phyloP scores from a whole-genome alignment of 1,140 invertebrate species.

The Streblospio benedicti region DNA sequence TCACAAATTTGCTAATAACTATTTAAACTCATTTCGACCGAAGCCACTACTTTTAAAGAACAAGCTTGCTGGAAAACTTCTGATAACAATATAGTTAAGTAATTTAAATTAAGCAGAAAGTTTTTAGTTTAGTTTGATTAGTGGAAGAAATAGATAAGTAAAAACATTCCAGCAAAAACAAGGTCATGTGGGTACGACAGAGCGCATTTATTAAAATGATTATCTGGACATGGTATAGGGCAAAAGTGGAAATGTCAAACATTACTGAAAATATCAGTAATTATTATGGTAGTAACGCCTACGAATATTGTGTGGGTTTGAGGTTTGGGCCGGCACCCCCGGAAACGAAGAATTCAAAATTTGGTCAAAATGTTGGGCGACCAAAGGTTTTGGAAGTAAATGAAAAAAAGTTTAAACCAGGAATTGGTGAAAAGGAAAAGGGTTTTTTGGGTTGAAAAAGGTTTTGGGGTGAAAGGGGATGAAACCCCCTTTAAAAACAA shows the following conservation, averaged over 20 bases:
- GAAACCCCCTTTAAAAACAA: no score
- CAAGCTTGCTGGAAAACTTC: slow-evolving; percentile 94
- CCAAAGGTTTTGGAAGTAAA: no score
- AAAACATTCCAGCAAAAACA: slow-evolving; percentile 77
- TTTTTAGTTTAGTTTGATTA: slow-evolving; percentile 89
- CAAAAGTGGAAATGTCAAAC: slow-evolving; percentile 96
- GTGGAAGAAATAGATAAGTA: slow-evolving; percentile 99
- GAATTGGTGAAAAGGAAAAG: no score
- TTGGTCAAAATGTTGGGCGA: no score
- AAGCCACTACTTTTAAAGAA: slow-evolving; percentile 90
- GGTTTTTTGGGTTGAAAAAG: no score
- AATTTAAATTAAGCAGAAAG: slow-evolving; percentile 78
- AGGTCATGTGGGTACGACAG: slow-evolving; percentile 76
- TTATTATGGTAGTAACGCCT: slow-evolving; percentile 96
- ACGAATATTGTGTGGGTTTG: slow-evolving; percentile 96
- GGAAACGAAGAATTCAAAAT: slow-evolving; percentile 72
- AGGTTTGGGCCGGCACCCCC: slow-evolving; percentile 82
- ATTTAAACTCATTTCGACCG: slow-evolving; percentile 86
- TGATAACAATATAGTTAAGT: slow-evolving; percentile 91
- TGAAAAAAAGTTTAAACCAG: no score
- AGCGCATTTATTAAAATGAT: slow-evolving; percentile 92
- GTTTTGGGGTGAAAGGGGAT: no score
- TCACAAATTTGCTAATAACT: slow-evolving; percentile 89
- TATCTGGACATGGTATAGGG: slow-evolving; percentile 80
- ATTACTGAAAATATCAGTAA: slow-evolving; percentile 96